These are phyloP conservation scores for Eptatretus burgeri DNA, from an alignment of 2,113 vertebrate species.

Conservation along the genomic window DNA sequence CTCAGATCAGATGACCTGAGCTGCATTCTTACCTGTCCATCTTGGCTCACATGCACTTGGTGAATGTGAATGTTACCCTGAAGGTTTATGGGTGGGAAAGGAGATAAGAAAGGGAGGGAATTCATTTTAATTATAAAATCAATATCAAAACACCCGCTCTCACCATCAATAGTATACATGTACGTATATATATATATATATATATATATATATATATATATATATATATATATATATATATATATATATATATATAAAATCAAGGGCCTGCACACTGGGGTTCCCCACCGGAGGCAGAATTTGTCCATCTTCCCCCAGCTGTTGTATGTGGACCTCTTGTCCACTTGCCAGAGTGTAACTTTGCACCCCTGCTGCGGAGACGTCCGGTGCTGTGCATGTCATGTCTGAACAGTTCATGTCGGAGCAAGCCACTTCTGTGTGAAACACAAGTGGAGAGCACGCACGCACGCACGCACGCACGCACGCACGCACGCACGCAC, in stretches of 20 bases:
- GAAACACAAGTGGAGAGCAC: neutral
- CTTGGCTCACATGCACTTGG: slow-evolving; percentile 1
- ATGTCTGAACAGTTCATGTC: no score
- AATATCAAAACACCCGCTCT: neutral
- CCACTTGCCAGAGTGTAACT: slow-evolving; percentile 52
- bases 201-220: neutral
- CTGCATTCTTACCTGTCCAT: neutral
- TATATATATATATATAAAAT: neutral
- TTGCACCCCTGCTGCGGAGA: slow-evolving; percentile 32
- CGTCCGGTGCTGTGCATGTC: slow-evolving; percentile 16
- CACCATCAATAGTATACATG: neutral
- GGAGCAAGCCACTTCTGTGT: no score
- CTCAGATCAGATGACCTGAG: no score
- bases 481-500: neutral
- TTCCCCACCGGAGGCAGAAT: slow-evolving; percentile 15
- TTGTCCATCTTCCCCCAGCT: slow-evolving; percentile 80
- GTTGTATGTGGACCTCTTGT: slow-evolving; percentile 86
- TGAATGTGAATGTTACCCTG: slow-evolving; percentile 1
- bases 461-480: slow-evolving; percentile 7
- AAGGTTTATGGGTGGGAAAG: neutral
- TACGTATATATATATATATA: neutral
- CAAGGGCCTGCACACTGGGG: no score
- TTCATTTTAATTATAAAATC: no score
- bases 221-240: neutral
- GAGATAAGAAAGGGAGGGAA: no score